Conservation (phyloP, 2,797 vertebrate genomes). For the Dermochelys coriacea region DNA sequence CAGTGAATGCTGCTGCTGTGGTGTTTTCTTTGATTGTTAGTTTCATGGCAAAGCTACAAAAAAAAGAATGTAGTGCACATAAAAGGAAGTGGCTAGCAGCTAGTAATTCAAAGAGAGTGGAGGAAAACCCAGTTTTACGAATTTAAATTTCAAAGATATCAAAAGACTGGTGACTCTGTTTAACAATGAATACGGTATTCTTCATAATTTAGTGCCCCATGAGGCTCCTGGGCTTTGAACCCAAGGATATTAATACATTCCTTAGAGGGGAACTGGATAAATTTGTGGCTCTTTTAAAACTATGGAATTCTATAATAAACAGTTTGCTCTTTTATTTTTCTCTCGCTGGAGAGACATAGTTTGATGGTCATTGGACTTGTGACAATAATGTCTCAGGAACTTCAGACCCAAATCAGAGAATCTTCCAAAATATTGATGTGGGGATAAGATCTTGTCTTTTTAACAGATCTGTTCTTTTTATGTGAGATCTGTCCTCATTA, state of each 20-base stretch:
- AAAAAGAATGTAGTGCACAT: neutral
- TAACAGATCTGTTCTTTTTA: neutral
- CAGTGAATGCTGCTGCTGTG: neutral
- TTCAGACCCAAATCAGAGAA: rapidly evolving
- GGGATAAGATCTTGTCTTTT: neutral
- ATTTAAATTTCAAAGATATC: conserved; percentile 17
- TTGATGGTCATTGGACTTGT: neutral
- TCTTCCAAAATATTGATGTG: neutral
- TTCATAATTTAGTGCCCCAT: conserved; percentile 7
- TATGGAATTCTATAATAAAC: neutral
- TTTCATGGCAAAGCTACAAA: neutral
- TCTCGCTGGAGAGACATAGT: neutral
- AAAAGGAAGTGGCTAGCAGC: neutral
- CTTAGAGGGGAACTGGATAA: neutral
- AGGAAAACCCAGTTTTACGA: conserved; percentile 6
- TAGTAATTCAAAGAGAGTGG: neutral
- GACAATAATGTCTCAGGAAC: neutral
- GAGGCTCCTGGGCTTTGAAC: neutral
- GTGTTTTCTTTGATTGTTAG: neutral
- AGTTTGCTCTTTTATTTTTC: neutral
- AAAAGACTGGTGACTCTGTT: neutral
- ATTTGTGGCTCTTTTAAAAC: neutral
- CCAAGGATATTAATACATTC: neutral
- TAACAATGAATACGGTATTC: conserved; percentile 27
- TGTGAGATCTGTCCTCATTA: neutral